Evolutionary conservation across 1,140 invertebrate species (phyloP).

Genomic region (Philotrypesis tridentata): DNA sequence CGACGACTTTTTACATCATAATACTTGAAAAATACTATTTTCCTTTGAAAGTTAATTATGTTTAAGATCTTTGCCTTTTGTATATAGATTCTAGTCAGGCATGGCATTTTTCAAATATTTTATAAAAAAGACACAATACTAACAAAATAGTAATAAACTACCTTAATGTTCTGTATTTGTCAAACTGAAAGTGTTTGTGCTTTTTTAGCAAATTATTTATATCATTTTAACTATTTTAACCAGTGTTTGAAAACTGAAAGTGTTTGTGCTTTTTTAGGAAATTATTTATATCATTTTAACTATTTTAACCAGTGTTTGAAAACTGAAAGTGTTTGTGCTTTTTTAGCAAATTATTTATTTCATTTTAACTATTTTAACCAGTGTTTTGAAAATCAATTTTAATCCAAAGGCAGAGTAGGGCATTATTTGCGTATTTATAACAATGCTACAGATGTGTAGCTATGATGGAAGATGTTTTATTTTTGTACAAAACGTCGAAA

Average conservation of each 20-base stretch:
- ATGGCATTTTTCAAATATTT: constrained; percentile 8
- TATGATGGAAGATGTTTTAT: not conserved
- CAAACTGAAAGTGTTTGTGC: not conserved
- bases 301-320: not conserved
- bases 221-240: not conserved
- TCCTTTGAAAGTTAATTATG: not conserved
- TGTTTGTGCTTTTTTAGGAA: not conserved
- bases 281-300: not conserved
- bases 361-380: not conserved
- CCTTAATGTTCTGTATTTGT: not conserved
- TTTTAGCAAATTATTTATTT: constrained; percentile 5
- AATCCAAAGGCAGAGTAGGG: not conserved
- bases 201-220: constrained; percentile 6
- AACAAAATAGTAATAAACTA: not conserved
- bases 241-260: not conserved
- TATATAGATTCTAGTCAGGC: constrained; percentile 26
- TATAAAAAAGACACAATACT: not conserved
- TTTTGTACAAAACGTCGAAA: not conserved
- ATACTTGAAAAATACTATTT: not conserved
- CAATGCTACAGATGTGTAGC: not conserved
- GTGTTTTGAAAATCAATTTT: not conserved
- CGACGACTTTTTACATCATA: no score
- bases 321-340: not conserved
- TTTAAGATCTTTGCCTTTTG: not conserved
- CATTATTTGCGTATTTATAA: not conserved